A percentile compares a stretch with the other conserved stretches of the same genome.
Evolutionary conservation across 1,140 invertebrate genomes (phyloP).

Genomic region (Drosophila azteca): DNA sequence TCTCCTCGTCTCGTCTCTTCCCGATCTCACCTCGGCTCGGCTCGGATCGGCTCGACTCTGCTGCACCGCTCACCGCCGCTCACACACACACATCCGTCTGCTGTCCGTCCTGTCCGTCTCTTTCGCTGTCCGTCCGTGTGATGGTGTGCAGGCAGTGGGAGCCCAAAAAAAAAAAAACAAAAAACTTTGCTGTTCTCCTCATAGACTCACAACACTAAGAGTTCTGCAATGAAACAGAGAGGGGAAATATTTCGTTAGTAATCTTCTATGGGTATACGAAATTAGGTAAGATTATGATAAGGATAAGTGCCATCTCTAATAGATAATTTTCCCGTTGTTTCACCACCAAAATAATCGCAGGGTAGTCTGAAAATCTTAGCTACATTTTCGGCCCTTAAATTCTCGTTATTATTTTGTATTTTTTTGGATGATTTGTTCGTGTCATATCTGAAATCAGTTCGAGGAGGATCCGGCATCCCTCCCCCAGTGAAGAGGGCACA

Average conservation of each 20-base stretch:
- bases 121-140: constrained; percentile 26
- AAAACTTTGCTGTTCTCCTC: constrained; percentile 37
- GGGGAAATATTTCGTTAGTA: no score
- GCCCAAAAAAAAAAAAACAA: constrained; percentile 41
- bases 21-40: no score
- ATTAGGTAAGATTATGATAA: no score
- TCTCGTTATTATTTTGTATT: not conserved
- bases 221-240: constrained; percentile 16
- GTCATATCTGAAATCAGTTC: constrained; percentile 40
- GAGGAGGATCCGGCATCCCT: no score
- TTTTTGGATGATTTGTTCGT: constrained; percentile 30
- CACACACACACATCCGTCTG: constrained; percentile 18
- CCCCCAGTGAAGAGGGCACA: constrained; percentile 10
- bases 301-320: no score
- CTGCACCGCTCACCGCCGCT: constrained; percentile 48
- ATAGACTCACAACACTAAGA: constrained; percentile 28
- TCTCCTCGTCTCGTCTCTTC: constrained; percentile 4
- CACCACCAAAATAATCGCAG: constrained; percentile 23
- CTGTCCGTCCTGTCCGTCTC: constrained; percentile 11
- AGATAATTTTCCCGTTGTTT: not conserved
- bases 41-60: constrained; percentile 12
- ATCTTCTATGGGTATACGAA: not conserved
- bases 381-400: not conserved
- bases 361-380: constrained; percentile 33
- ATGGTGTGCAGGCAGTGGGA: constrained; percentile 34